phyloP scores from a whole-genome alignment of 2,888 invertebrate species.

The Doris montereyensis region DNA sequence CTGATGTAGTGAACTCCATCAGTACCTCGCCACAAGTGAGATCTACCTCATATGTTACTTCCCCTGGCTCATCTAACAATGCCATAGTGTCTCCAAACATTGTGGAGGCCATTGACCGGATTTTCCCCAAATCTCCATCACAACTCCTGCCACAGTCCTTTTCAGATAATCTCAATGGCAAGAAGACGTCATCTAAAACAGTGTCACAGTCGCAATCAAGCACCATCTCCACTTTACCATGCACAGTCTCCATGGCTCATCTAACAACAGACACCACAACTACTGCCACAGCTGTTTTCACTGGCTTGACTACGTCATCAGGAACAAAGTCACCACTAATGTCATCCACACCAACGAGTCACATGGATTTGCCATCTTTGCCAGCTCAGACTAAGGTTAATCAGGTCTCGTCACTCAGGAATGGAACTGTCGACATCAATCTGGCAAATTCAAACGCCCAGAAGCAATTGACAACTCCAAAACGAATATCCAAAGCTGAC shows the following conservation, averaged over 20 bases:
- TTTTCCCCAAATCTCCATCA: conserved; percentile 26
- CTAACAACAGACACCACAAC: conserved; percentile 18
- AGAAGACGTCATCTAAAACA: background rate
- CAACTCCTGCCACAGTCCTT: conserved; percentile 16
- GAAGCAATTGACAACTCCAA: too few relatives aligned
- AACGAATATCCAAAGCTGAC: background rate
- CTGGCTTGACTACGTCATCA: background rate
- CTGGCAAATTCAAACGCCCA: background rate
- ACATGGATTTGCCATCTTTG: background rate
- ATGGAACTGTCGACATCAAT: background rate
- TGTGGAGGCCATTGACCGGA: conserved; percentile 36
- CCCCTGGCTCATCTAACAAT: conserved; percentile 8
- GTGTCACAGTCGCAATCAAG: background rate
- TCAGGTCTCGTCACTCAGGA: too few relatives aligned
- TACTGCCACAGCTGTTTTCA: conserved; percentile 8
- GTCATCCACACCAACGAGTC: background rate
- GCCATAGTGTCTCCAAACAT: conserved; percentile 26
- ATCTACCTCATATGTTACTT: background rate
- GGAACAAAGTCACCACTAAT: background rate
- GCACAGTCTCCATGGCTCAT: background rate
- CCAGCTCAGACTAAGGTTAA: too few relatives aligned
- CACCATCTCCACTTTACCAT: background rate
- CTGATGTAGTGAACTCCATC: conserved; percentile 27
- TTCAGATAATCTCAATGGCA: background rate
- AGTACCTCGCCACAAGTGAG: background rate